Evolutionary conservation across 2,888 invertebrate species (phyloP), one percentile per base, ranked within the genome.

Genomic region (Nasonia oneida): DNA sequence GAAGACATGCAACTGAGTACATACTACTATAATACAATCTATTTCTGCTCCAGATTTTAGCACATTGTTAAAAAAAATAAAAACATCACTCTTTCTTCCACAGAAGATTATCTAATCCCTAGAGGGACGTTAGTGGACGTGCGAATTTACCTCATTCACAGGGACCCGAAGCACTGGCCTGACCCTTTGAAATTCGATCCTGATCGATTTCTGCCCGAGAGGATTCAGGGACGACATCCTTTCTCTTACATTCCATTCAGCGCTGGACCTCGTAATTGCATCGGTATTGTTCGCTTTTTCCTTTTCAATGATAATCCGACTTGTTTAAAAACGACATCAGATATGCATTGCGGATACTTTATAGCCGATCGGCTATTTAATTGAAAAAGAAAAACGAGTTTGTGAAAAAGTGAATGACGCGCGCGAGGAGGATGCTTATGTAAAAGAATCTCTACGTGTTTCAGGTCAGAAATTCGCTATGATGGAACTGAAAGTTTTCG

Each of bases 231-330:
- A 18, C 93, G 96, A 50, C 96, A 96, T 92, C 95, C 95, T 0
- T 96, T 94, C 90, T 94, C 95, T 0, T 96, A 95, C 89, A 93
- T 96, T 70, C 96, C 96, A 0, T 96, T 96, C 87, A 96, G 96
- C 90, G 96, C 96, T 0, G 96, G 96, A 3, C 95, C 95, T 0
- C 94, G 96, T 39, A 96, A 96, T 91, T 96, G 96, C 89, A 96
- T 96, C 88, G 96, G 96, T 95, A 93, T 61, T 6, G 57, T 50
- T 50, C 12, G 47, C n/a, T n/a, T 77, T 57, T 57, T 4, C 37
- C 37, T 3, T n/a, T 57, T 6, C 18, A 57, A 57, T 57, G 12
- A 47, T 47, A 12, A 47, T 47, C 10, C 10, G 2, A 12, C 8
- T 10, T 47, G 8, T 8, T 10, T 12, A 12, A 47, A 12, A 47